Conservation (phyloP, 1,140 invertebrate species). For the Sitophilus oryzae region DNA sequence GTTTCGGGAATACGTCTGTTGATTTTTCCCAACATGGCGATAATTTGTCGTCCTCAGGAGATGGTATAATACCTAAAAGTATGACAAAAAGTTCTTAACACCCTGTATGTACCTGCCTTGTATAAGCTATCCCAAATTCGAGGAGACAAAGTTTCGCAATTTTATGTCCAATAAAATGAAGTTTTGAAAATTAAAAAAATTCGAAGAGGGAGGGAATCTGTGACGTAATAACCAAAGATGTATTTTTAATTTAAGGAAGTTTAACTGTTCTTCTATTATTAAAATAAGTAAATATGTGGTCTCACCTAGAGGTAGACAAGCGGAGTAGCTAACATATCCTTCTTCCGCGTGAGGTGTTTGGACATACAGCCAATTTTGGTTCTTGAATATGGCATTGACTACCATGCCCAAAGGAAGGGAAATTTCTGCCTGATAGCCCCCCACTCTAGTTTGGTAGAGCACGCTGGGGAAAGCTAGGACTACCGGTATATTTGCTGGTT, state of each 20-base stretch:
- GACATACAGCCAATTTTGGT: conserved; percentile 74
- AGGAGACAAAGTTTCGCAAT: too few relatives aligned
- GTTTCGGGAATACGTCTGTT: conserved; percentile 68
- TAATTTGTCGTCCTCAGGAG: conserved; percentile 30
- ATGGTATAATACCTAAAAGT: conserved; percentile 37
- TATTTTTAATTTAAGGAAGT: too few relatives aligned
- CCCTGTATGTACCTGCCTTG: too few relatives aligned
- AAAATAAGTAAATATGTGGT: not conserved
- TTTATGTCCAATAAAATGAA: too few relatives aligned
- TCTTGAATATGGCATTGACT: conserved; percentile 79
- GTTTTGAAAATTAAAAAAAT: not conserved
- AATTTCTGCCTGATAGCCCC: conserved; percentile 63
- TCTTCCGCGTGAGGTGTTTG: conserved; percentile 74
- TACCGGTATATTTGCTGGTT: conserved; percentile 74
- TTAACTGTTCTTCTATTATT: not conserved
- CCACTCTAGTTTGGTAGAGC: conserved; percentile 64
- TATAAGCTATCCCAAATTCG: too few relatives aligned
- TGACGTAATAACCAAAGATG: too few relatives aligned
- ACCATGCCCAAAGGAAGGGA: conserved; percentile 71
- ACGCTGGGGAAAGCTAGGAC: conserved; percentile 68
- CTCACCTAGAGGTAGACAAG: conserved; percentile 66
- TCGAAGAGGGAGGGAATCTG: too few relatives aligned
- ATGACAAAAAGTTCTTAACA: not conserved
- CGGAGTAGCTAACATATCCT: conserved; percentile 68
- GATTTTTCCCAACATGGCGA: conserved; percentile 67